phyloP scores from a whole-genome alignment of 2,797 vertebrate species.

The Phalloptychus januarius region DNA sequence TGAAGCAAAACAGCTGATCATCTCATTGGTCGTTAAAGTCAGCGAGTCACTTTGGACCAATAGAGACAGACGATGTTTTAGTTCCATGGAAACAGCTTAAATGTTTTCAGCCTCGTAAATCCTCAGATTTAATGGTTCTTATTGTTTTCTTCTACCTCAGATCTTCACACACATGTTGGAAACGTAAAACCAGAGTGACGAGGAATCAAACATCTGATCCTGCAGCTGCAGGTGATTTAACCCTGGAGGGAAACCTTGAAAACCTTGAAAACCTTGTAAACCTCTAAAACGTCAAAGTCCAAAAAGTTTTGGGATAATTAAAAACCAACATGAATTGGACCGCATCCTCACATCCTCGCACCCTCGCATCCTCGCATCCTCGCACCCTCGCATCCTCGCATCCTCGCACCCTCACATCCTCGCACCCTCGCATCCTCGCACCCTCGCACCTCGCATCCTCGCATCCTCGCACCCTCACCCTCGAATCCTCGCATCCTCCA shows the following conservation, averaged over 20 bases:
- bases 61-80: neutral
- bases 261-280: too few species aligned
- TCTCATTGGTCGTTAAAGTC: neutral
- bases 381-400: too few species aligned
- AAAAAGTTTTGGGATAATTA: neutral
- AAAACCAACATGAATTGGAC: neutral
- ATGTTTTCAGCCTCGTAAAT: neutral
- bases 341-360: conserved; percentile 9
- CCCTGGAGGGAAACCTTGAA: neutral
- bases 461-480: too few species aligned
- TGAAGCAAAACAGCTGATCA: neutral
- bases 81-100: neutral
- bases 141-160: neutral
- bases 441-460: too few species aligned
- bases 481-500: too few species aligned
- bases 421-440: too few species aligned
- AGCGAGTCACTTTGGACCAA: neutral
- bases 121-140: neutral
- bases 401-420: too few species aligned
- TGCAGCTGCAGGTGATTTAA: neutral
- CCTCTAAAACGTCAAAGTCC: neutral
- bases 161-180: neutral
- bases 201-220: neutral
- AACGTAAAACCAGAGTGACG: neutral
- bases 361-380: too few species aligned